phyloP scores from a whole-genome alignment of 2,113 vertebrate genomes.

The Cromileptes altivelis region DNA sequence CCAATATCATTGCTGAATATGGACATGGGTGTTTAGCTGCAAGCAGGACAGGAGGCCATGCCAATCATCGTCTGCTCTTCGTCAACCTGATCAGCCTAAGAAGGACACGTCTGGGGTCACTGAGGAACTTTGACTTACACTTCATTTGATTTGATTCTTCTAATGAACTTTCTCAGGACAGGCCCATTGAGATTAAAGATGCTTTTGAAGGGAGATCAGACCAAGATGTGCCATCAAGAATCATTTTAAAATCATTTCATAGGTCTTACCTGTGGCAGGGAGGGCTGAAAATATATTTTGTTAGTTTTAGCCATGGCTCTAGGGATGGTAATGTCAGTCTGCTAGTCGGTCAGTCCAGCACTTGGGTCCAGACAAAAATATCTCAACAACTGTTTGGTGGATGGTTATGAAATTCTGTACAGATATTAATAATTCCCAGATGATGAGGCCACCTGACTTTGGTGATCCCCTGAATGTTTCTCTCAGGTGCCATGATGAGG shows the following conservation, averaged over 20 bases:
- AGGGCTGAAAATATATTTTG: background rate
- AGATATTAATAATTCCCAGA: no score
- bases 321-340: background rate
- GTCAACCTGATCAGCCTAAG: constrained; percentile 18
- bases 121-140: constrained; percentile 21
- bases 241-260: background rate
- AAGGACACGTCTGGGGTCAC: constrained; percentile 38
- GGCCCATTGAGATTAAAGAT: background rate
- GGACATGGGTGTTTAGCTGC: constrained; percentile 73
- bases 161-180: background rate
- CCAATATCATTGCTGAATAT: constrained; percentile 70
- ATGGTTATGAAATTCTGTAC: background rate
- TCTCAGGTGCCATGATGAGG: background rate
- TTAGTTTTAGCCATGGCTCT: background rate
- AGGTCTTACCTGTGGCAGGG: background rate
- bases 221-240: background rate
- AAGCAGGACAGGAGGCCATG: constrained; percentile 35
- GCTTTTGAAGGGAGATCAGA: background rate
- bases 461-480: background rate
- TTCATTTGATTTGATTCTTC: constrained; percentile 41
- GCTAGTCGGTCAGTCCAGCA: no score
- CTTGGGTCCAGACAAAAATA: background rate
- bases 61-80: constrained; percentile 49
- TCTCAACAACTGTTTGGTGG: background rate
- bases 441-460: background rate